phyloP scores from a whole-genome alignment of 2,113 vertebrate species.

The Protobothrops mucrosquamatus region DNA sequence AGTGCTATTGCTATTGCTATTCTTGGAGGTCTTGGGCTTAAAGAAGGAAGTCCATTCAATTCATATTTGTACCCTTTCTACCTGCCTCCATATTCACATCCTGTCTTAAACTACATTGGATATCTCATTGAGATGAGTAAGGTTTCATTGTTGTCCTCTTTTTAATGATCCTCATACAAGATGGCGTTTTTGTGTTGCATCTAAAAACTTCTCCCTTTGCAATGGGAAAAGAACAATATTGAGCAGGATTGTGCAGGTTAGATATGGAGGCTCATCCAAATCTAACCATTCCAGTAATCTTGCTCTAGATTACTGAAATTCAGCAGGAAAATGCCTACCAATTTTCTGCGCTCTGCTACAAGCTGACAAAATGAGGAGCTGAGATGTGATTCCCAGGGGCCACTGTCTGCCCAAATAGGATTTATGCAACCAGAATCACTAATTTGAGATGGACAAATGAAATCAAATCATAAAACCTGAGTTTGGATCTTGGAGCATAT shows the following conservation, averaged over 20 bases:
- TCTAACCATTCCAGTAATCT: background rate
- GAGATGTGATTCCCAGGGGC: background rate
- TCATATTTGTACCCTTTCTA: background rate
- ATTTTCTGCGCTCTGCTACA: background rate
- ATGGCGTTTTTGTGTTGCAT: background rate
- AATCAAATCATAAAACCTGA: background rate
- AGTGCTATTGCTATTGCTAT: no score
- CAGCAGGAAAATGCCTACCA: background rate
- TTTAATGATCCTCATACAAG: background rate
- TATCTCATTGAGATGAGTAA: background rate
- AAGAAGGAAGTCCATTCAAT: background rate
- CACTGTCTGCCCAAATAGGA: background rate
- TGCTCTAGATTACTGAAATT: background rate
- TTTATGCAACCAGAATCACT: background rate
- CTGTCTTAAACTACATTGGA: background rate
- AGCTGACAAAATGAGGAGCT: background rate
- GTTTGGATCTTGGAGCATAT: background rate
- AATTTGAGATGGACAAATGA: background rate
- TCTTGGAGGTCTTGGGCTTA: background rate
- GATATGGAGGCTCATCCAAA: background rate
- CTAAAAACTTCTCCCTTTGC: background rate
- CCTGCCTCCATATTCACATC: background rate
- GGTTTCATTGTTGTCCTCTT: background rate
- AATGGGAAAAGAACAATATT: background rate
- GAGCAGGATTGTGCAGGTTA: background rate